Conservation (phyloP, 2,113 vertebrate genomes). For the Centropristis striata region DNA sequence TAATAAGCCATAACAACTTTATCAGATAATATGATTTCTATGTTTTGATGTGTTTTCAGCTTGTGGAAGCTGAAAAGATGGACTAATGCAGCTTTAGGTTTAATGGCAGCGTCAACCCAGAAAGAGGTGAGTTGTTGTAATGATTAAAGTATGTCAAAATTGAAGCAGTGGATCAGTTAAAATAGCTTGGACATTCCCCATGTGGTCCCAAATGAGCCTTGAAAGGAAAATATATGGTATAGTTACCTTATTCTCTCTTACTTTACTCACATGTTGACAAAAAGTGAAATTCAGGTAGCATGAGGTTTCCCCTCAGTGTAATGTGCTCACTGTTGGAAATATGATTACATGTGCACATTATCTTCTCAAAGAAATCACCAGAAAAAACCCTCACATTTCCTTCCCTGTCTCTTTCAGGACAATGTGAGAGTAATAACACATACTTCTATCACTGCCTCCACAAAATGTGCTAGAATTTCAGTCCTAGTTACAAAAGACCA, state of each 20-base stretch:
- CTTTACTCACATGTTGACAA: background rate
- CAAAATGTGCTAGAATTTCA: slow-evolving; percentile 30
- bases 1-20: background rate
- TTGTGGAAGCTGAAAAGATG: too few relatives aligned
- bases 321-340: background rate
- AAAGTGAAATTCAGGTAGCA: background rate
- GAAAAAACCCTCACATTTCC: background rate
- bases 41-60: background rate
- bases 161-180: too few relatives aligned
- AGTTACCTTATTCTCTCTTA: background rate
- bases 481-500: slow-evolving; percentile 8
- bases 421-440: slow-evolving; percentile 29
- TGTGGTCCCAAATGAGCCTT: background rate
- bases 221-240: background rate
- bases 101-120: background rate
- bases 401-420: slow-evolving; percentile 1
- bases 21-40: background rate
- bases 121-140: background rate
- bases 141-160: background rate
- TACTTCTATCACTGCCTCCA: slow-evolving; percentile 31
- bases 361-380: slow-evolving; percentile 1
- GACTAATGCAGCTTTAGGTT: too few relatives aligned
- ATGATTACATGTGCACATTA: background rate
- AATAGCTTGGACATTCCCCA: too few relatives aligned
- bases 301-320: background rate